Percentiles rank a stretch among this genome's conserved stretches.
Conservation (phyloP, 2,113 vertebrate genomes). For the Aix galericulata region DNA sequence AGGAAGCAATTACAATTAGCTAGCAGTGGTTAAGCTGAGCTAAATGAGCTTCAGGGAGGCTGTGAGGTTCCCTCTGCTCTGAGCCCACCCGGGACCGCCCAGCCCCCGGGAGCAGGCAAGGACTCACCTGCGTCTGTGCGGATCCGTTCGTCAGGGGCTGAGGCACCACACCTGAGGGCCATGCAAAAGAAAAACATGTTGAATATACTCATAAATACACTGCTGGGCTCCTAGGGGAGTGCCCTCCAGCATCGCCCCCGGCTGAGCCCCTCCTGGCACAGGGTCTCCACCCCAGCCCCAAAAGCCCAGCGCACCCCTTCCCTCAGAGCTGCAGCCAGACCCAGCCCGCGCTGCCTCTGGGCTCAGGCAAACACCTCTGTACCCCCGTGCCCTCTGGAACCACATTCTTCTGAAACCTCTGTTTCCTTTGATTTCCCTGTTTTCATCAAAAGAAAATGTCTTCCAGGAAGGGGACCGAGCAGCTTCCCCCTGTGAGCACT, state of each 20-base stretch:
- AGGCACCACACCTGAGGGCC: conserved; percentile 60
- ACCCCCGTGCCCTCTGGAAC: neutral
- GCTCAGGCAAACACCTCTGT: neutral
- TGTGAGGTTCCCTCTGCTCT: neutral
- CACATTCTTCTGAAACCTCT: neutral
- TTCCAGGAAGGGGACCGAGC: neutral
- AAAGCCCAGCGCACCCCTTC: accelerated
- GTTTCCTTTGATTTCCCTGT: neutral
- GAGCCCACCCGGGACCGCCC: neutral
- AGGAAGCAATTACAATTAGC: neutral
- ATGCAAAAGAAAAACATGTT: accelerated
- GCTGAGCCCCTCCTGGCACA: neutral
- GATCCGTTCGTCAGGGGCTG: conserved; percentile 74
- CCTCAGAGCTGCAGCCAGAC: neutral
- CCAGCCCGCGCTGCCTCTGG: accelerated
- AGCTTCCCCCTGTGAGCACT: neutral
- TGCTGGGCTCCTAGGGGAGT: too few relatives aligned
- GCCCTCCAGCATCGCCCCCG: neutral
- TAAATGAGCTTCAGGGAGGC: neutral
- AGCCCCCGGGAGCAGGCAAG: neutral
- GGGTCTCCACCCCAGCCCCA: neutral
- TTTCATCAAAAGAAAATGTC: neutral
- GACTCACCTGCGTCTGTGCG: conserved; percentile 71
- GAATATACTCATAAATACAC: neutral
- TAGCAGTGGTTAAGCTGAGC: neutral